phyloP scores from a whole-genome alignment of 2,888 invertebrate species.

The Oligia fasciuncula region DNA sequence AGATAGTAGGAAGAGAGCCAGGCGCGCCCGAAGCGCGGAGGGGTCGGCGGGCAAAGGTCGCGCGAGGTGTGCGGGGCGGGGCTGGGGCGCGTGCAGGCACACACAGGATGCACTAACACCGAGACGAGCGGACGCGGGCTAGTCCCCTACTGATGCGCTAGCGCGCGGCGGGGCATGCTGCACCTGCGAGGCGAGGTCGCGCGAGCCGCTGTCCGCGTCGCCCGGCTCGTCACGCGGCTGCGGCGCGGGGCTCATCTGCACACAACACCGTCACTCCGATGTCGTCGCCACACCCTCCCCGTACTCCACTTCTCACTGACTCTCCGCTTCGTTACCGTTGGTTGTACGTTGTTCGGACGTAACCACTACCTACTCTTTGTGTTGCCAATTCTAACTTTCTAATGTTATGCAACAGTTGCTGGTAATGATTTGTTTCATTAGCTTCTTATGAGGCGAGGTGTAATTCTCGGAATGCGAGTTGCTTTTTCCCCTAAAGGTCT shows the following conservation, averaged over 20 bases:
- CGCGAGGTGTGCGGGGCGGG: slow-evolving; percentile 81
- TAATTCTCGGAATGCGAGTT: slow-evolving; percentile 46
- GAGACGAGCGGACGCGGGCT: slow-evolving; percentile 85
- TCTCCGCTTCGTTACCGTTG: slow-evolving; percentile 82
- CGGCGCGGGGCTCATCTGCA: slow-evolving; percentile 89
- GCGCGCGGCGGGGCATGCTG: slow-evolving; percentile 81
- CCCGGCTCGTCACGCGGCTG: slow-evolving; percentile 86
- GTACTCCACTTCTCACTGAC: slow-evolving; percentile 89
- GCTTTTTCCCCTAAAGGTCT: slow-evolving; percentile 64
- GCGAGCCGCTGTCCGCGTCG: slow-evolving; percentile 84
- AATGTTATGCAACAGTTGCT: slow-evolving; percentile 62
- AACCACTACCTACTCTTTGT: slow-evolving; percentile 66
- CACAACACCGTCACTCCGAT: slow-evolving; percentile 88
- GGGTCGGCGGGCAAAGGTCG: slow-evolving; percentile 79
- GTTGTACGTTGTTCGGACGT: slow-evolving; percentile 64
- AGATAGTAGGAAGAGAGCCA: slow-evolving; percentile 93
- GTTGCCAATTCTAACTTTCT: slow-evolving; percentile 68
- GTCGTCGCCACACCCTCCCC: slow-evolving; percentile 84
- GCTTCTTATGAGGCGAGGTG: slow-evolving; percentile 50
- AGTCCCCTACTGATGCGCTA: slow-evolving; percentile 83
- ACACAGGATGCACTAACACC: slow-evolving; percentile 88
- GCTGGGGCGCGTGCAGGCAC: slow-evolving; percentile 80
- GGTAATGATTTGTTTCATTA: slow-evolving; percentile 54
- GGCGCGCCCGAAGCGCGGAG: slow-evolving; percentile 86
- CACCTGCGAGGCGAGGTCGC: slow-evolving; percentile 89